Evolutionary conservation across 2,797 vertebrate species (phyloP), one percentile per base, ranked within the genome.

Genomic region (Crypturellus tataupa): DNA sequence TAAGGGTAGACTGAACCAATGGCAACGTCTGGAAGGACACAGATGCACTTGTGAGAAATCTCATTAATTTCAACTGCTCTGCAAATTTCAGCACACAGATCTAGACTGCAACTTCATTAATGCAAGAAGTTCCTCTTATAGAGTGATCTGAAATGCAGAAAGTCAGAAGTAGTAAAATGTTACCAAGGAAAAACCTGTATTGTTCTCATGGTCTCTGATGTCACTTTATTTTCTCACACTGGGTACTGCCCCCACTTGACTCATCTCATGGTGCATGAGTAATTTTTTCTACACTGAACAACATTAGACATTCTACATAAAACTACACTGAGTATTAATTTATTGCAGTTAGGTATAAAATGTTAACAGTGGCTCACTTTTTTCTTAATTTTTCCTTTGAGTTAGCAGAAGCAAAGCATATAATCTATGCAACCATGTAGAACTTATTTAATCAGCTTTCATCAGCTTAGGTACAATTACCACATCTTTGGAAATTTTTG

Each of bases 31-130:
- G 51, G 58, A 51, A 91, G 68, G 72, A 31, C 92, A 90, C 86
- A 94, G 83, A 81, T 85, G 79, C 76, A 72, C 42, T 78, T 90
- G 49, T 46, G 65, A 90, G 58, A 82, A 92, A 92, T 69, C 49
- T 90, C 79, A 90, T 89, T 92, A 93, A 83, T 69, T 92, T 78
- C 79, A 87, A 71, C 67, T 71, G 76, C 86, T 93, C 86, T 85
- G 72, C 79, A 95, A 90, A 95, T 90, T 97, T 87, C 88, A 90
- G 0, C 0, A 62, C 49, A 69, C 31, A 60, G 47, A 29, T 82
- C 46, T 56, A 78, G 79, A 85, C 7, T 5, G 42, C 35, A 92
- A 63, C 49, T 49, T 87, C 91, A 92, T 95, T 92, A 95, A 85
- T 59, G 33, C 17, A 70, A 77, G 94, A 55, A 44, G 2, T 7